Evolutionary conservation across 2,113 vertebrate species (phyloP).

Genomic region (Paralichthys olivaceus): DNA sequence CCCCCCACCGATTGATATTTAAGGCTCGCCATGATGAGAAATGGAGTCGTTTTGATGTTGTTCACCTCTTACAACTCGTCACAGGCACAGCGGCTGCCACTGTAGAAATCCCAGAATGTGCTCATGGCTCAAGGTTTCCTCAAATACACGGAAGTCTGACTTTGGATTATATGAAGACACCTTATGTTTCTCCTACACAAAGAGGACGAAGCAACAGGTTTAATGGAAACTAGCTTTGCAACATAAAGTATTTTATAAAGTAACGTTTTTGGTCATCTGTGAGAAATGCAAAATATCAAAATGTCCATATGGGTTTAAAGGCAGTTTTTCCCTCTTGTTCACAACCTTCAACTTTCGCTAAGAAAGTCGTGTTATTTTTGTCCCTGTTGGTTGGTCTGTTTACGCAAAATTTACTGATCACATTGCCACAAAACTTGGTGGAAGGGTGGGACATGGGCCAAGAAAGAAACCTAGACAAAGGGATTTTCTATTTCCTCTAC

Average conservation of each 20-base stretch:
- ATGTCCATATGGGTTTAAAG: too few species aligned
- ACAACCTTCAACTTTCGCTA: neutral
- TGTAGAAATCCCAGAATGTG: constrained; percentile 44
- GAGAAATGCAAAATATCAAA: neutral
- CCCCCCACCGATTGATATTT: constrained; percentile 71
- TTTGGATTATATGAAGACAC: neutral
- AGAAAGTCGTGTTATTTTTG: neutral
- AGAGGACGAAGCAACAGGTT: neutral
- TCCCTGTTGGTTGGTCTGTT: neutral
- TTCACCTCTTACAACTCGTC: constrained; percentile 51
- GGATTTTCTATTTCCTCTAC: too few species aligned
- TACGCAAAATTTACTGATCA: neutral
- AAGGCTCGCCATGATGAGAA: constrained; percentile 82
- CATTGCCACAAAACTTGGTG: neutral
- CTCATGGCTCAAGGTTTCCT: constrained; percentile 9
- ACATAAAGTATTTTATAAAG: neutral
- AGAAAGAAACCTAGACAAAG: too few species aligned
- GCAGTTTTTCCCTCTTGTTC: neutral
- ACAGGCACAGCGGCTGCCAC: constrained; percentile 36
- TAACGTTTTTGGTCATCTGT: constrained; percentile 6
- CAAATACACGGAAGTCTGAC: neutral
- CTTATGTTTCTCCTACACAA: neutral
- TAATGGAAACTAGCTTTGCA: neutral
- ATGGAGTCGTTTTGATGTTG: constrained; percentile 42
- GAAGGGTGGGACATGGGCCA: too few species aligned